Base-by-base conservation (phyloP, 2,888 invertebrate genomes). In the Spodoptera picta region DNA sequence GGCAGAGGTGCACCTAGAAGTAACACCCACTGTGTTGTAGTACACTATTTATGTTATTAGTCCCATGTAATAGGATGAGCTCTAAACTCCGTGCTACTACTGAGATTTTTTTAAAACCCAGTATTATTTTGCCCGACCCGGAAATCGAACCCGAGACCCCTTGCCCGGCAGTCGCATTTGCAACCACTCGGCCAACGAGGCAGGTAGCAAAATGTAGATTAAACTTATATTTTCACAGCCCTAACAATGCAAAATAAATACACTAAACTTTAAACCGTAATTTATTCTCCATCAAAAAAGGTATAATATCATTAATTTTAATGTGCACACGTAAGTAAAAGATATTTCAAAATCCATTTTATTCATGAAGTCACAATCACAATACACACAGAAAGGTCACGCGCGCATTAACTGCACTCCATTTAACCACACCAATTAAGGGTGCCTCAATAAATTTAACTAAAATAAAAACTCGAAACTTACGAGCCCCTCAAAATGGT, bases 391-490 rank as follows among this genome's bases (percentile, higher is more conserved):
- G 77, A 87, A 91, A 89, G 89, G 87, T 89, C 87, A 86, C 80
- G 76, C 76, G 78, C 84, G 78, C 80, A 82, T 86, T 83, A 85
- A 86, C 79, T 65, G 70, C 84, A 83, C 83, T 85, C 85, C 81
- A 88, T 88, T 89, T 87, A 85, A 80, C 75, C 78, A 81, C 78
- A 88, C 90, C 91, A 93, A 93, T 93, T 92, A 93, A 86, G 87
- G 86, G 82, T 86, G 85, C 86, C 83, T 88, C 86, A 86, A 89
- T 92, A 90, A 90, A 87, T 90, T 87, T 74, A 86, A 88, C 84
- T 85, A 86, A 91, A 92, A 89, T 85, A 89, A 91, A 79, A 90
- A 89, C 83, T 65, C 65, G 75, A 77, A 82, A 81, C 83, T 82
- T 80, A 84, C 80, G 73, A 80, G 82, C 81, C 80, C 81, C 81